Conservation (phyloP, 2,797 vertebrate genomes). For the Bovichtus diacanthus region DNA sequence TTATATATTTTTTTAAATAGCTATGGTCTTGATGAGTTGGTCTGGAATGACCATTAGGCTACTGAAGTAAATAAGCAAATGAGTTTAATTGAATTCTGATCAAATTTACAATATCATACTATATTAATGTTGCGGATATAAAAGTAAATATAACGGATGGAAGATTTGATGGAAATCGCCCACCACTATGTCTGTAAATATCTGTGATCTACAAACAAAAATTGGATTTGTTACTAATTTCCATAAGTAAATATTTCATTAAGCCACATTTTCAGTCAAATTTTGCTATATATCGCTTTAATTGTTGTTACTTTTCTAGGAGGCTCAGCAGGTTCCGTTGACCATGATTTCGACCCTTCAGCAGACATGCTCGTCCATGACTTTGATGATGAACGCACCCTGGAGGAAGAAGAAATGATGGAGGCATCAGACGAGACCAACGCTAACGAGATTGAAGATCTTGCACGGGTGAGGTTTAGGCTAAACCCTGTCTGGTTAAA, state of each 20-base stretch:
- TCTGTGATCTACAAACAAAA: neutral
- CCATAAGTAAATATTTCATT: neutral
- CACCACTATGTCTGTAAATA: neutral
- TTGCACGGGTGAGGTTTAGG: conserved; percentile 89
- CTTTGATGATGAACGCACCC: conserved; percentile 96
- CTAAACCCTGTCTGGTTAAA: neutral
- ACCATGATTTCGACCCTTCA: conserved; percentile 97
- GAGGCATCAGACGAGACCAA: conserved; percentile 93
- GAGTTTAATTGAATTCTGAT: neutral
- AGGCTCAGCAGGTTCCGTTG: conserved; percentile 92
- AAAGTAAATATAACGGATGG: neutral
- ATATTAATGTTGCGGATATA: neutral
- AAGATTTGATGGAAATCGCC: neutral
- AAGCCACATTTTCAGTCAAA: neutral
- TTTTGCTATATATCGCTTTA: neutral
- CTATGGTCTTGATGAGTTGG: too few relatives aligned
- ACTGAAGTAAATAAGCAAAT: neutral
- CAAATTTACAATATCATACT: too few relatives aligned
- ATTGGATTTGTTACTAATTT: neutral
- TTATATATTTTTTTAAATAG: too few relatives aligned
- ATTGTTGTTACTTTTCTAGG: conserved; percentile 72
- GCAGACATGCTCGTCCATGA: conserved; percentile 99
- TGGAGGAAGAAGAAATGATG: conserved; percentile 98
- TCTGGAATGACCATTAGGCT: too few relatives aligned
- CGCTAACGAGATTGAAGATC: conserved; percentile 94